Base-by-base conservation (phyloP, 2,113 vertebrate species). In the Calonectris borealis region DNA sequence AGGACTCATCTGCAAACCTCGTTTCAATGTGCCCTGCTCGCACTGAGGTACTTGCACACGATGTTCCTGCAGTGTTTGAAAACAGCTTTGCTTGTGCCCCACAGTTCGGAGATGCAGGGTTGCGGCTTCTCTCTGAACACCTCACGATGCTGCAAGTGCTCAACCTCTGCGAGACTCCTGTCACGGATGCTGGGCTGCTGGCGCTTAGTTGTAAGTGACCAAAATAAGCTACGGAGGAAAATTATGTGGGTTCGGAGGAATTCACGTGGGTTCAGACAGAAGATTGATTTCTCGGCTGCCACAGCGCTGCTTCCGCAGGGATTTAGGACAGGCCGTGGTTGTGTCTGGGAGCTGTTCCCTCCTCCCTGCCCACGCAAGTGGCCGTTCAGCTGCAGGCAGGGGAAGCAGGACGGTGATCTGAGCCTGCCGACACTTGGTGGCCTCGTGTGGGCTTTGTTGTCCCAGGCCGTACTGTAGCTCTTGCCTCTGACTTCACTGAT, bases 91-190 rank as follows among this genome's bases (percentile, higher is more conserved):
- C 51, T 91, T 88, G 69, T 8, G 5, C 57, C 81, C 86, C 48
- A 1, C 96, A 99, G 99, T 99, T 99, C 8, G 99, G 99, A 71
- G 99, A 99, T 21, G 98, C 99, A 1, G 99, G 99, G 77, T 95
- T 99, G 95, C 98, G 99, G 98, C 98, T 99, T 94, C 97, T 99
- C 73, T 99, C 99, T 0, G 99, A 99, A 95, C 99, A 99, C 96
- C 99, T 99, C 98, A 99, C 99, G 48, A 99, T 99, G 97, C 98
- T 99, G 88, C 99, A 99, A 98, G 99, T 99, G 95, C 98, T 99
- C 96, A 99, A 99, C 98, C 98, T 99, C 96, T 99, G 99, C 51
- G 99, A 99, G 98, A 99, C 99, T 1, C 99, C 99, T 0, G 99
- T 99, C 71, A 99, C 99, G 0, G 99, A 99, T 13, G 99, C 99